These are phyloP conservation scores for Stomatorhinus walkeri DNA, from an alignment of 2,797 vertebrate species.

Conservation along the genomic window DNA sequence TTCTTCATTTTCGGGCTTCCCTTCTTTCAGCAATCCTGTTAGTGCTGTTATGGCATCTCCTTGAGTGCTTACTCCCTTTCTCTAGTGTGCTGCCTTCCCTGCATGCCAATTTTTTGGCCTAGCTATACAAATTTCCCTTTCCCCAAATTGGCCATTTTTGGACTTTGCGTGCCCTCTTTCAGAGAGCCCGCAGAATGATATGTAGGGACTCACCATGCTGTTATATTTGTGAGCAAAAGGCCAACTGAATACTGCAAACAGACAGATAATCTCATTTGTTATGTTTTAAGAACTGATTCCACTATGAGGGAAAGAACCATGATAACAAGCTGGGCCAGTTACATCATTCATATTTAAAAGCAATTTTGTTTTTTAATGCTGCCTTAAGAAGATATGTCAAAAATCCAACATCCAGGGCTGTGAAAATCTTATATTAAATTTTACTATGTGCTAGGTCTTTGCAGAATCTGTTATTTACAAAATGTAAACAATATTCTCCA, in stretches of 20 bases:
- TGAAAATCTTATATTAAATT: background rate
- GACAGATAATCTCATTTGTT: background rate
- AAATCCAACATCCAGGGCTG: background rate
- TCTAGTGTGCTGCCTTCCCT: background rate
- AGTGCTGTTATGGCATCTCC: background rate
- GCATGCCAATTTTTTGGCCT: background rate
- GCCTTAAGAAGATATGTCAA: background rate
- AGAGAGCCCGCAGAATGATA: background rate
- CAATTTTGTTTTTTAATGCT: background rate
- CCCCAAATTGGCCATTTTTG: background rate
- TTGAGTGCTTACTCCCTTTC: constrained; percentile 2
- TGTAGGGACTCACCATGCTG: background rate
- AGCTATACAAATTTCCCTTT: background rate
- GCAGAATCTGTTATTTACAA: background rate
- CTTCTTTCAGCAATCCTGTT: background rate
- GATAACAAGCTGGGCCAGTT: background rate
- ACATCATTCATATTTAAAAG: background rate
- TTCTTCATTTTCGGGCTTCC: background rate
- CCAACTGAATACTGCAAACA: background rate
- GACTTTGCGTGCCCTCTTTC: background rate
- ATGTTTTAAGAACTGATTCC: background rate
- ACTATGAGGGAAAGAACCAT: background rate
- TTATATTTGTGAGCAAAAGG: background rate
- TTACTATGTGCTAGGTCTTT: background rate
- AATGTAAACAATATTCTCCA: background rate